Evolutionary conservation across 2,797 vertebrate species (phyloP).

Genomic region (Ptychadena robeensis): DNA sequence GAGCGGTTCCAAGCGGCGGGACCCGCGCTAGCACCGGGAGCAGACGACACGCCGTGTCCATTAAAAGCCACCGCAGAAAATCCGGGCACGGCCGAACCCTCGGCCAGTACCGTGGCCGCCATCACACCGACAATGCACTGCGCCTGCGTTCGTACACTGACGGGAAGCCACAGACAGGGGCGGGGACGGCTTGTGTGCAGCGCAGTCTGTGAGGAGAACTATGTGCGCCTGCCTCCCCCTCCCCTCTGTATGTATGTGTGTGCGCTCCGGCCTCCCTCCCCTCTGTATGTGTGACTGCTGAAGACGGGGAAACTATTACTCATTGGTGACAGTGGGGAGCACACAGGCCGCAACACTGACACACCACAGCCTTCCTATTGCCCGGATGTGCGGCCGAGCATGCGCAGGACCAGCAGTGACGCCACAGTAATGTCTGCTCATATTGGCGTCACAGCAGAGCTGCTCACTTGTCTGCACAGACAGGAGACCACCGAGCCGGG

Average conservation of each 20-base stretch:
- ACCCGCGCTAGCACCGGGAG: conserved; percentile 64
- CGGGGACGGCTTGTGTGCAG: not conserved
- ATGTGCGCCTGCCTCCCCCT: not conserved
- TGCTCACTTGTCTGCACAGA: no score
- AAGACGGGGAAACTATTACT: not conserved
- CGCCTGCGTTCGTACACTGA: conserved; percentile 52
- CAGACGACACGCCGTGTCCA: conserved; percentile 65
- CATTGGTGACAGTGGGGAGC: not conserved
- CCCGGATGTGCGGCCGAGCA: not conserved
- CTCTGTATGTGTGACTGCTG: not conserved
- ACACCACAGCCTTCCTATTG: not conserved
- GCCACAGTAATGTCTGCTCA: not conserved
- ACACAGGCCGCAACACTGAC: not conserved
- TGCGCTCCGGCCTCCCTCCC: not conserved
- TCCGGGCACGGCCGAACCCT: conserved; percentile 73
- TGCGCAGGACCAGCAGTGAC: not conserved
- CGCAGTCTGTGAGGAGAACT: rapidly evolving
- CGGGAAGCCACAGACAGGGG: conserved; percentile 31
- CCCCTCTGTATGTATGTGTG: not conserved
- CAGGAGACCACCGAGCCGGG: no score
- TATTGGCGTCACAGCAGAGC: not conserved
- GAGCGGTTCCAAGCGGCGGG: conserved; percentile 90
- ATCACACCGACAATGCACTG: conserved; percentile 80
- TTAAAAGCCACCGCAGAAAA: conserved; percentile 37
- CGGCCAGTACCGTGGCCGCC: conserved; percentile 87